Base-by-base conservation (phyloP, 1,140 invertebrate genomes). In the Oryctes rhinoceros region DNA sequence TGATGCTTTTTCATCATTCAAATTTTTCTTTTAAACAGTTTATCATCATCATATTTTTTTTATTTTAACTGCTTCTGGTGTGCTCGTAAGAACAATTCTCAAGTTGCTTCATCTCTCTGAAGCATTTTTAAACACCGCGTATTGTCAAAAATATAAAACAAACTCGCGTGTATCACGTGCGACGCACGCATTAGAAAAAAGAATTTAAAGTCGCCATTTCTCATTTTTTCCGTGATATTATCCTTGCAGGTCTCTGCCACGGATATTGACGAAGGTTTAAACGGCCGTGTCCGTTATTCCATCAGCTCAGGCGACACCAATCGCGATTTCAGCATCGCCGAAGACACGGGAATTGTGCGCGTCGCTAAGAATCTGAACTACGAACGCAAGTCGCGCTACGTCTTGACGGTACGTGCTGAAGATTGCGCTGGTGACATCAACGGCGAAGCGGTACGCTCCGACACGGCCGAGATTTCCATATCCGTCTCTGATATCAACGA, bases 401-500 rank as follows among this genome's bases (percentile, higher is more conserved):
- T 93, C 20, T 87, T 99, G 79, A 95, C 92, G 0, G 93, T 99
- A 7, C 92, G 92, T 78, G 97, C 95, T 0, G 96, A 98, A 88
- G 97, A 98, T 87, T 96, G 94, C 85, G 95, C 95, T 1, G 90
- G 91, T 75, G 91, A 92, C 83, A 87, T 90, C 35, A 82, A 83
- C 49, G 92, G 91, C 15, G 90, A 90, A 76, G 85, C 81, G 0
- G 87, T 90, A 0, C 90, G 91, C 79, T 91, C 90, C 81, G 94
- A 96, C 86, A 94, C 92, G 5, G 94, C 95, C 13, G 91, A 93
- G 87, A 88, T 94, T 79, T 90, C 91, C 59, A 92, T 94, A 82
- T 91, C 89, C 48, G 92, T 99, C 4, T 91, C 94, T 35, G 97
- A 99, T 88, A 94, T 99, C 82, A 99, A 99, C 88, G 98, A 99